Conservation (phyloP, 2,888 invertebrate genomes). For the Hetaerina titia region DNA sequence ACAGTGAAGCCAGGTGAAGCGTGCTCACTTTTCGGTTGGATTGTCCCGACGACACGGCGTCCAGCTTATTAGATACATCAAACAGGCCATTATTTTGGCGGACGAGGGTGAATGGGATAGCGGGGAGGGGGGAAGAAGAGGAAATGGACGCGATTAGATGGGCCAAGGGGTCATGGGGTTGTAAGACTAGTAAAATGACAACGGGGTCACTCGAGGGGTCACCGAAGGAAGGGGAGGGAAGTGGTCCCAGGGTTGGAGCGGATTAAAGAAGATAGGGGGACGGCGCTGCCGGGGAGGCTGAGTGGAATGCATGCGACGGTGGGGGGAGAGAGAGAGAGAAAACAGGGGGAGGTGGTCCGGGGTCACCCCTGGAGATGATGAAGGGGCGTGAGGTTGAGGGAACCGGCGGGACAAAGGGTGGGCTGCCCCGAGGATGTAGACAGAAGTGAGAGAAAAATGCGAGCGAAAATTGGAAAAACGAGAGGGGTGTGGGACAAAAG, state of each 20-base stretch:
- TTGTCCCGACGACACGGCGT: neutral
- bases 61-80: constrained; percentile 33
- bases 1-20: neutral
- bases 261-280: neutral
- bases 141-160: neutral
- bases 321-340: neutral
- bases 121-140: neutral
- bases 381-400: neutral
- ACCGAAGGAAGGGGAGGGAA: neutral
- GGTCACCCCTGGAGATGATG: neutral
- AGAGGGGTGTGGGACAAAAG: neutral
- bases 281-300: neutral
- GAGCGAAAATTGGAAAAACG: neutral
- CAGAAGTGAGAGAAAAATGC: neutral
- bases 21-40: neutral
- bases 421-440: neutral
- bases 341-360: neutral
- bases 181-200: constrained; percentile 9
- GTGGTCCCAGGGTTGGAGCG: neutral
- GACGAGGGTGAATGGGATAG: neutral
- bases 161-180: constrained; percentile 27
- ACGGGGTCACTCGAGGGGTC: neutral
- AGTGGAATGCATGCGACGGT: neutral
- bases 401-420: neutral
- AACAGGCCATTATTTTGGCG: constrained; percentile 23